phyloP scores from a whole-genome alignment of 2,113 vertebrate species.

The Clarias gariepinus region DNA sequence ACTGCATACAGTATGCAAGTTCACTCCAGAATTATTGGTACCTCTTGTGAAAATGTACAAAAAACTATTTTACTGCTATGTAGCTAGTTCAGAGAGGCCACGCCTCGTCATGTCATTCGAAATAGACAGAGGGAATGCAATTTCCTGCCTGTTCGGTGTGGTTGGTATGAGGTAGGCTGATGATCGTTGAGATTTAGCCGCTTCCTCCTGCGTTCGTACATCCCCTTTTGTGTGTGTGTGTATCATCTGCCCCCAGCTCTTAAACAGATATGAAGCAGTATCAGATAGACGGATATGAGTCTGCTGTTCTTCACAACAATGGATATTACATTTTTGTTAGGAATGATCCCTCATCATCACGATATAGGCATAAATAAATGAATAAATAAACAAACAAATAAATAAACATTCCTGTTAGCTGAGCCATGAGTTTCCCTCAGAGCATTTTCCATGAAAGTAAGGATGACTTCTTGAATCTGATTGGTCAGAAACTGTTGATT shows the following conservation, averaged over 20 bases:
- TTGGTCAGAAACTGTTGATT: background rate
- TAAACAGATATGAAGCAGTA: constrained; percentile 51
- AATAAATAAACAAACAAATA: no score
- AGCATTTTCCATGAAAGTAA: background rate
- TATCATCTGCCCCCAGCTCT: constrained; percentile 54
- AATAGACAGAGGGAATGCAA: constrained; percentile 42
- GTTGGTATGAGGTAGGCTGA: constrained; percentile 40
- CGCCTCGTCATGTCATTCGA: background rate
- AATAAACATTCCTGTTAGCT: background rate
- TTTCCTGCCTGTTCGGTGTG: constrained; percentile 59
- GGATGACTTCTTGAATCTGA: background rate
- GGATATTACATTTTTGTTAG: constrained; percentile 52
- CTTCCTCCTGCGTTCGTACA: background rate
- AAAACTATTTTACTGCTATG: background rate
- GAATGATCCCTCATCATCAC: background rate
- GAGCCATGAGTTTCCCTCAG: background rate
- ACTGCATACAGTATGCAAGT: background rate
- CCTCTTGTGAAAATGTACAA: background rate
- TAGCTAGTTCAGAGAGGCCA: background rate
- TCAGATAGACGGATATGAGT: constrained; percentile 61
- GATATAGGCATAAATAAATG: background rate
- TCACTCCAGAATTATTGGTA: background rate
- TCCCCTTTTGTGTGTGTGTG: constrained; percentile 43
- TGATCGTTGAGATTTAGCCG: background rate
- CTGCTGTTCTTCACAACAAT: constrained; percentile 42